Conservation (phyloP, 2,888 invertebrate species). For the Melanostoma mellinum region DNA sequence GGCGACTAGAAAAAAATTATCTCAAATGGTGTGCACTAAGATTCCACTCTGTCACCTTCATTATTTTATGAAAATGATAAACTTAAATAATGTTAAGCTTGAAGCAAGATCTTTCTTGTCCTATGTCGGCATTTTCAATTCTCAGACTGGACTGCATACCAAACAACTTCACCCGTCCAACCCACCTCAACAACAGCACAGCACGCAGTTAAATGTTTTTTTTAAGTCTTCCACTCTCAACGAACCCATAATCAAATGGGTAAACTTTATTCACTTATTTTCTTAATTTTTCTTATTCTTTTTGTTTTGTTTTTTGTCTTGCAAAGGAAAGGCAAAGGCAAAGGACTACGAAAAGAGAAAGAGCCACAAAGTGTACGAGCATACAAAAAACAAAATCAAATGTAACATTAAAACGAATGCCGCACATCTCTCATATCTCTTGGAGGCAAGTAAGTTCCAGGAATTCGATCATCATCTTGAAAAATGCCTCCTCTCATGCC, state of each 20-base stretch:
- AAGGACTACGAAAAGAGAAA: background rate
- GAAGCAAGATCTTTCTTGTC: no score
- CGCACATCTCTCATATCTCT: slow-evolving; percentile 73
- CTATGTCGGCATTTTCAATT: no score
- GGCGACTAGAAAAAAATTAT: no score
- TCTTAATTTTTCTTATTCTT: slow-evolving; percentile 54
- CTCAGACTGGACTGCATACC: slow-evolving; percentile 28
- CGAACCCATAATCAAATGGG: slow-evolving; percentile 62
- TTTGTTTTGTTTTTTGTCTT: background rate
- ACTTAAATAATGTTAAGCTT: no score
- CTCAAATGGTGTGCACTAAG: no score
- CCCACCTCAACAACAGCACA: slow-evolving; percentile 18
- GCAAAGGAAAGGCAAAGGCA: slow-evolving; percentile 27
- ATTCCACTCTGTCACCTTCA: no score
- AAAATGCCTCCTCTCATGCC: slow-evolving; percentile 44
- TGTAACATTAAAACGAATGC: slow-evolving; percentile 71
- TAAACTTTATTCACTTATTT: slow-evolving; percentile 61
- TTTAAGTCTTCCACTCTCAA: slow-evolving; percentile 18
- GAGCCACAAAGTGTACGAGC: slow-evolving; percentile 11
- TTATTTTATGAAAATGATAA: no score
- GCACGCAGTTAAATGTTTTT: slow-evolving; percentile 32
- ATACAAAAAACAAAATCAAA: slow-evolving; percentile 39
- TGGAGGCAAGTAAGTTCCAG: slow-evolving; percentile 76
- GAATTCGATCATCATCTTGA: slow-evolving; percentile 77
- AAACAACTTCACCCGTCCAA: slow-evolving; percentile 36